These are phyloP conservation scores for Lethrus apterus DNA, from an alignment of 1,140 invertebrate species.

Conservation along the genomic window DNA sequence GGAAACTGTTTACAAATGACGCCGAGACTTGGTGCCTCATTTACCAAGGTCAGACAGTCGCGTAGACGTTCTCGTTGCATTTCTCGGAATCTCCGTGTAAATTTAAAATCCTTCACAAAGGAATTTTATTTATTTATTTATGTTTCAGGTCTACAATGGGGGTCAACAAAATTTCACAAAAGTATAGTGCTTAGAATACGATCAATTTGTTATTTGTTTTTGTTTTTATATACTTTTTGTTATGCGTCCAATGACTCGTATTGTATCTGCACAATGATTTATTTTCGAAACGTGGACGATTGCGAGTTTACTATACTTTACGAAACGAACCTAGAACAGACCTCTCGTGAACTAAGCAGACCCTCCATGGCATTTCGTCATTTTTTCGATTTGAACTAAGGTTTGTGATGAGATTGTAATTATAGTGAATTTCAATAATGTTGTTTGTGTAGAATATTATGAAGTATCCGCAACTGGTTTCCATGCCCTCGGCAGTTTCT, in stretches of 20 bases:
- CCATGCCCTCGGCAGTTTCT: conserved; percentile 46
- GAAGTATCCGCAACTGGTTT: conserved; percentile 45
- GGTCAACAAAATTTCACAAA: conserved; percentile 13
- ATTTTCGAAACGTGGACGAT: conserved; percentile 7
- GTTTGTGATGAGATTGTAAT: not conserved
- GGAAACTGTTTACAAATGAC: not conserved
- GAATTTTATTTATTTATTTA: conserved; percentile 3
- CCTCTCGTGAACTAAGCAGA: conserved; percentile 3
- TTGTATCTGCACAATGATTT: conserved; percentile 11
- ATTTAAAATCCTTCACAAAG: too few species aligned
- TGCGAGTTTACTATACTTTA: conserved; percentile 7
- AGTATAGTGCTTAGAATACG: conserved; percentile 11
- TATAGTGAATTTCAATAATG: not conserved
- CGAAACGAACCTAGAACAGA: conserved; percentile 7
- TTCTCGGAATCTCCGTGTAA: not conserved
- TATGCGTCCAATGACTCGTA: conserved; percentile 12
- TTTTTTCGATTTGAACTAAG: conserved; percentile 9
- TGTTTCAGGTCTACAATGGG: conserved; percentile 18
- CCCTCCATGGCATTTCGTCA: conserved; percentile 8
- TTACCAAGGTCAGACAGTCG: not conserved
- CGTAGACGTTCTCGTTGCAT: not conserved
- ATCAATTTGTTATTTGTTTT: conserved; percentile 10
- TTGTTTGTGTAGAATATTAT: conserved; percentile 35
- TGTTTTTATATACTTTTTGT: conserved; percentile 9
- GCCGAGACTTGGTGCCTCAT: not conserved